Base-by-base conservation (phyloP, 2,113 vertebrate genomes). In the Eonycteris spelaea region DNA sequence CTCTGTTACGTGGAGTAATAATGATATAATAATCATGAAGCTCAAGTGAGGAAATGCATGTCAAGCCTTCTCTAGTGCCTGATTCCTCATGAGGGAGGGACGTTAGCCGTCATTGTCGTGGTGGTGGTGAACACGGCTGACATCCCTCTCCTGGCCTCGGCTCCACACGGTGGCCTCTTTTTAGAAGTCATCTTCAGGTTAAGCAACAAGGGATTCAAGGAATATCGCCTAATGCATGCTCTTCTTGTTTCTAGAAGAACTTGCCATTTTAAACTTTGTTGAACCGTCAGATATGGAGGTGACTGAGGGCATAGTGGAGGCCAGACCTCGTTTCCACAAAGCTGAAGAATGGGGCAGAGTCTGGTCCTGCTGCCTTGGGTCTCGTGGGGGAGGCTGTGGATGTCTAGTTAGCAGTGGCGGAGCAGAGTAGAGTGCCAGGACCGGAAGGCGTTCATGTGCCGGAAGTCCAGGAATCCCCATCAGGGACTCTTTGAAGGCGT, bases 31-130 rank as follows among this genome's bases (percentile, higher is more conserved):
- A 51, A 15, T 9, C 0, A 5, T 30, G 86, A 33, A 28, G 24
- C 33, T 9, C 30, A 9, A 5, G 30, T 7, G 79, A 75, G 80
- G 61, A 18, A 6, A 21, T 22, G 12, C 35, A 1, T 0, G 4
- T 9, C 5, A 24, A 15, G 22, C 28, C 40, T 61, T 30, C 30
- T 18, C 45, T 65, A 10, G 35, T 0, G 55, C 55, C 61, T 26
- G 33, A 11, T 5, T 53, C 26, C 0, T 1, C 22, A 24, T 65
- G 59, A 57, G 7, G 16, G 51, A 80, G 67, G 43, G 53, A 3
- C 1, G 0, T 28, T 14, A 1, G 11, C 40, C 21, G 0, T 26
- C 38, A 0, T 6, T 3, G 2, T 0, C 0, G 6, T 12, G 12
- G 78, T 30, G 51, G 12, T 19, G 53, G 21, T 2, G 5, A 48